Base-by-base conservation (phyloP, 2,113 vertebrate genomes). In the Vicugna pacos region DNA sequence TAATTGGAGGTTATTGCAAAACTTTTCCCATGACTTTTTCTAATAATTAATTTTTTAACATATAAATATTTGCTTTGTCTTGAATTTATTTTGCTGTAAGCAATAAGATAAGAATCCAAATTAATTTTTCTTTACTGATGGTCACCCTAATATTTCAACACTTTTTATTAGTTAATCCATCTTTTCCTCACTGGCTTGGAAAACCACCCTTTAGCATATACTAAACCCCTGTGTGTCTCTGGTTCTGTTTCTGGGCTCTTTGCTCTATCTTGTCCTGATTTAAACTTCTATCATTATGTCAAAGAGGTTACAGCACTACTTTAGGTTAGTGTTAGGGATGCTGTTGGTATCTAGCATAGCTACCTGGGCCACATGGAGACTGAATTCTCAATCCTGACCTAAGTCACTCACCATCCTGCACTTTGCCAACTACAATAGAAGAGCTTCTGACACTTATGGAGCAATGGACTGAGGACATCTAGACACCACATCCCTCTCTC, bases 41-140 rank as follows among this genome's bases (percentile, higher is more conserved):
- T 93, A 91, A 62, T 91, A 48, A 92, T 70, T 93, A 35, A 35
- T 28, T 38, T 56, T 85, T 83, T n/a, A 32, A 81, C 26, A 83
- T 46, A 87, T 38, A 73, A 56, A 76, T 70, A 20, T 95, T 72
- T 62, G 20, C 26, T 77, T 50, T 10, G 64, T 32, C 20, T 89
- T 70, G 38, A 92, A 76, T 83, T 95, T 85, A 89, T 86, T 90
- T 94, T 97, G 88, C 35, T 89, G 32, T 80, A 89, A 94, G 30
- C n/a, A 56, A 13, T 64, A 93, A 93, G 15, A 46, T 67, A 97
- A 95, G 35, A 89, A 89, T 85, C 42, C 38, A 96, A 80, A 38
- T 73, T 90, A 95, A 62, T 64, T 83, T 85, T 72, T 91, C 67
- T 48, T 72, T 8, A 60, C 30, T 22, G 3, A 56, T 95, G 46